Evolutionary conservation across 1,140 invertebrate species (phyloP).

Genomic region (Lamellibrachia luymesi): DNA sequence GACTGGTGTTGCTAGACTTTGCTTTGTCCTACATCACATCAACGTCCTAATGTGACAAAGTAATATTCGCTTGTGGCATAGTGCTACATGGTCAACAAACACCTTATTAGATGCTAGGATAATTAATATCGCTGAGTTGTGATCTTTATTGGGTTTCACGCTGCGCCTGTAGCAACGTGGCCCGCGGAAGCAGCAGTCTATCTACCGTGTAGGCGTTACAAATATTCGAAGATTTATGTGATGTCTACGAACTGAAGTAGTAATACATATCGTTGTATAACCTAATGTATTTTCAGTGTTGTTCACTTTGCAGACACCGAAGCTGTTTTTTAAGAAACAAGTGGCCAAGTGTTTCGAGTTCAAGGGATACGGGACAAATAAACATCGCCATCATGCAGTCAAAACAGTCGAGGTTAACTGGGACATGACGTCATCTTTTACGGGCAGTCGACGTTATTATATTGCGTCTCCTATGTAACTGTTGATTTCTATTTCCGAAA

Average conservation of each 20-base stretch:
- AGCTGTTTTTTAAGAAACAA: neutral
- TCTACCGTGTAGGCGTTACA: neutral
- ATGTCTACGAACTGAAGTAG: neutral
- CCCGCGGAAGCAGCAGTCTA: no score
- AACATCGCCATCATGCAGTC: neutral
- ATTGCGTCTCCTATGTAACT: neutral
- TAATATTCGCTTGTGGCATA: neutral
- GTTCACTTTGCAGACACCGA: neutral
- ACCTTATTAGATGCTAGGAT: neutral
- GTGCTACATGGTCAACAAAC: neutral
- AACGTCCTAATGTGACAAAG: neutral
- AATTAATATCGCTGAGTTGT: neutral
- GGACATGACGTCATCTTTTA: neutral
- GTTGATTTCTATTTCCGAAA: neutral
- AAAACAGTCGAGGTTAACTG: neutral
- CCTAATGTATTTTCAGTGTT: neutral
- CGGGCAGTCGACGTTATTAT: neutral
- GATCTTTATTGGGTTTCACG: neutral
- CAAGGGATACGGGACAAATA: neutral
- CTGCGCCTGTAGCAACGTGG: neutral
- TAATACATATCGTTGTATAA: neutral
- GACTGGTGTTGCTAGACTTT: neutral
- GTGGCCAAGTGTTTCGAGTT: neutral
- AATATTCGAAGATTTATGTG: neutral
- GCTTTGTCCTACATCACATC: neutral